A percentile compares a stretch with the other conserved stretches of the same genome.
Evolutionary conservation across 2,888 invertebrate genomes (phyloP).

Genomic region (Theretra japonica): DNA sequence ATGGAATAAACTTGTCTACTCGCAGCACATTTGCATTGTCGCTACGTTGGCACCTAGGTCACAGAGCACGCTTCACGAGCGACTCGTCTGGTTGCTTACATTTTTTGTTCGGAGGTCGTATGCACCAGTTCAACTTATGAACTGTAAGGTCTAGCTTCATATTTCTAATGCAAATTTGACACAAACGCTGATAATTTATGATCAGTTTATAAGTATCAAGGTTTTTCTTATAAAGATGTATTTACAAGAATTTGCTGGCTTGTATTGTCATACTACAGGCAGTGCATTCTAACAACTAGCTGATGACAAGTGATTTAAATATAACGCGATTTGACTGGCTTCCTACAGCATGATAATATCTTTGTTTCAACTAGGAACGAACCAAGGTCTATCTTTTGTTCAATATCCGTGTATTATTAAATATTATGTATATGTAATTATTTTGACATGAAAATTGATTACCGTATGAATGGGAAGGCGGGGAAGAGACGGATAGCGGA

Average conservation of each 20-base stretch:
- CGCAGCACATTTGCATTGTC: not conserved
- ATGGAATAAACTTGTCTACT: conserved; percentile 19
- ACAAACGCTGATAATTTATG: not conserved
- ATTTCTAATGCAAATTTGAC: not conserved
- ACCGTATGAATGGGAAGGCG: not conserved
- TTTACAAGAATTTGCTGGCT: not conserved
- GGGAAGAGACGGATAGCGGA: not conserved
- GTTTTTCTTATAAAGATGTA: too few species aligned
- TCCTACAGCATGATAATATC: conserved; percentile 53
- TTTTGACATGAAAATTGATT: conserved; percentile 13
- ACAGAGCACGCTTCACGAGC: not conserved
- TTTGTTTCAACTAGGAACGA: conserved; percentile 50
- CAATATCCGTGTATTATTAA: conserved; percentile 45
- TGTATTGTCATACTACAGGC: not conserved
- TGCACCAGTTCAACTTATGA: not conserved
- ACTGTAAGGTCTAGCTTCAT: not conserved
- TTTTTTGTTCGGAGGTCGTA: conserved; percentile 10
- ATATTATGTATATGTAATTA: conserved; percentile 37
- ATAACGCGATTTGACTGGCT: conserved; percentile 39
- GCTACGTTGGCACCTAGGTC: conserved; percentile 5
- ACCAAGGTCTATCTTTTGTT: conserved; percentile 41
- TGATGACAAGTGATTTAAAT: conserved; percentile 19
- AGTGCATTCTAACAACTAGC: not conserved
- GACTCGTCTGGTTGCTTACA: conserved; percentile 7
- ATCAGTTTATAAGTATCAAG: too few species aligned